These are phyloP conservation scores for Pollenia angustigena DNA, from an alignment of 2,888 invertebrate genomes.

Conservation along the genomic window DNA sequence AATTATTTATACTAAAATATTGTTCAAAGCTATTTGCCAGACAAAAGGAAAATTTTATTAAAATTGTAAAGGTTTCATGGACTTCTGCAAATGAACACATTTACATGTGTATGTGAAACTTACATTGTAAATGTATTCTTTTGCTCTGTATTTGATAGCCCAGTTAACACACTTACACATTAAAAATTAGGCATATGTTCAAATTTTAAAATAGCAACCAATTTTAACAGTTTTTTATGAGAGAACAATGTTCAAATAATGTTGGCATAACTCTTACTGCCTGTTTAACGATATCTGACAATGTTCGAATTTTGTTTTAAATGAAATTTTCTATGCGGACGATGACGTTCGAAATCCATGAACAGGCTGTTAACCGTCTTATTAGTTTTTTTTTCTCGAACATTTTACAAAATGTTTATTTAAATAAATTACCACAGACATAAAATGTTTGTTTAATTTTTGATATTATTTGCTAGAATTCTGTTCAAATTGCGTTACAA, in stretches of 20 bases:
- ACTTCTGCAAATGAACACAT: not conserved
- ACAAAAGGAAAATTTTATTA: conserved; percentile 9
- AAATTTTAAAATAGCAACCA: not conserved
- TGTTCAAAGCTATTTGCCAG: conserved; percentile 14
- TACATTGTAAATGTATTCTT: not conserved
- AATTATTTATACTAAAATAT: not conserved
- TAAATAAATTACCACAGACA: not conserved
- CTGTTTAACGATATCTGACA: no score
- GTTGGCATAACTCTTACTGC: not conserved
- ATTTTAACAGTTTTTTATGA: conserved; percentile 1
- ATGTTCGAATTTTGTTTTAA: no score
- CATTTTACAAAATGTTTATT: not conserved
- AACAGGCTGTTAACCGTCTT: no score
- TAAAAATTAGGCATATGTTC: conserved; percentile 1
- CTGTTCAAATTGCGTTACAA: not conserved
- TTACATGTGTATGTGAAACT: not conserved
- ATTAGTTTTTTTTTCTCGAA: not conserved
- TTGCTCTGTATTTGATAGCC: not conserved
- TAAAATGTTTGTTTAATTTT: conserved; percentile 4
- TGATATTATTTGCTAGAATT: not conserved
- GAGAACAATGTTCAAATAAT: not conserved
- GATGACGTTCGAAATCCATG: no score
- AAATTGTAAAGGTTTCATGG: not conserved
- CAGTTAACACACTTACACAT: not conserved
- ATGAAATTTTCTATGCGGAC: no score